Evolutionary conservation across 2,888 invertebrate species (phyloP).

Genomic region (Philereme vetulata): DNA sequence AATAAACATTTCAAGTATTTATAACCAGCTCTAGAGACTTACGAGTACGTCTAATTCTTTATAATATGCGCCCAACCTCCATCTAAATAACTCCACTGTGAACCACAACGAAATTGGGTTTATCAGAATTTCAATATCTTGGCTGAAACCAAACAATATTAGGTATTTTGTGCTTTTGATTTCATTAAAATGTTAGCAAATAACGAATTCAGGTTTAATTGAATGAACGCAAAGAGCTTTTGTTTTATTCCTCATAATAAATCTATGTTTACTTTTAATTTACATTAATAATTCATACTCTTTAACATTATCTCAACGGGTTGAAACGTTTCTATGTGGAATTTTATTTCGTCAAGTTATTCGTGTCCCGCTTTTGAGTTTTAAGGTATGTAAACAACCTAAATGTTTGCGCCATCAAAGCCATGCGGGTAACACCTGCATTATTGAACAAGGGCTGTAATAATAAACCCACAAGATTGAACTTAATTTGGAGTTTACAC

Average conservation of each 20-base stretch:
- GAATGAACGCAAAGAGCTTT: conserved; percentile 1
- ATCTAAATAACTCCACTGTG: neutral
- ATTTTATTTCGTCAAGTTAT: conserved; percentile 35
- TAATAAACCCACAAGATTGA: conserved; percentile 16
- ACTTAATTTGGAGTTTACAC: conserved; percentile 8
- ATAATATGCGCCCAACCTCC: conserved; percentile 8
- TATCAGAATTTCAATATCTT: conserved; percentile 2
- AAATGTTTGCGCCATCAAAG: conserved; percentile 38
- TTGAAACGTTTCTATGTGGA: neutral
- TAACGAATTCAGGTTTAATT: neutral
- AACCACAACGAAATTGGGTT: conserved; percentile 1
- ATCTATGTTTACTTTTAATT: neutral
- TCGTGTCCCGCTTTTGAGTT: conserved; percentile 28
- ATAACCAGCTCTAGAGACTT: neutral
- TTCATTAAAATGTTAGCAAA: conserved; percentile 1
- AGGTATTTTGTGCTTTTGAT: neutral
- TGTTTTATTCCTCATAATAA: neutral
- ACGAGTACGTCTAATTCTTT: neutral
- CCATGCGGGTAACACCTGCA: conserved; percentile 32
- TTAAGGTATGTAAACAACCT: conserved; percentile 36
- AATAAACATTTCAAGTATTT: neutral
- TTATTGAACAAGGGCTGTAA: conserved; percentile 31
- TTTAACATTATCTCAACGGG: neutral
- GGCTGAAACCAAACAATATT: conserved; percentile 2
- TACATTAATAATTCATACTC: neutral